Evolutionary conservation across 37 sponge, comb jelly and placozoan genomes (phyloP), one percentile per base, ranked within the genome.

Genomic region (Crambe crambe): DNA sequence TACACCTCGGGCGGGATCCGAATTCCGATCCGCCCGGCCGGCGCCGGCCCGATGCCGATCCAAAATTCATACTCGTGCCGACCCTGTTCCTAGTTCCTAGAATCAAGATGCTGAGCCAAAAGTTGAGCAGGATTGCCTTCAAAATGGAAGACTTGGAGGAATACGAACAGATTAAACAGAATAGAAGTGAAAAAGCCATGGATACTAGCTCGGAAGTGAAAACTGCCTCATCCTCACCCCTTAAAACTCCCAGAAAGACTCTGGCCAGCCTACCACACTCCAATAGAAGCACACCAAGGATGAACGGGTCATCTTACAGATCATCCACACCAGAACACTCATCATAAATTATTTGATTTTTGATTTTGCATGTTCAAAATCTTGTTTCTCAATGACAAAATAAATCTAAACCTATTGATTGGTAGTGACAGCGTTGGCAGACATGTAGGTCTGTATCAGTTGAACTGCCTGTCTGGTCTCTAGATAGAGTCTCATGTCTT

Each of bases 381-480:
- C 21, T 26, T 12, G 25, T 18, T 51, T 51, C 9, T 51, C 15
- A 51, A 9, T 9, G 54, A 15, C 9, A 18, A 18, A 15, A 18
- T 51, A 51, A 51, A 51, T 51, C 9, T 51, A 51, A 18, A 51
- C 54, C 74, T 42, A 56, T 42, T 39, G 6, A 54, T 2, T 65
- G 25, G 32, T 31, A 42, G 12, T 51, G 36, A 77, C 30, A 34
- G 83, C 70, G 68, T 79, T 69, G 41, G 89, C 82, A 51, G 93
- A 77, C 27, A 77, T 44, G 59, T 92, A 85, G 0, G 77, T 72
- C 17, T 75, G 63, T 29, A 94, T 72, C 1, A 89, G 80, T 42
- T 26, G 72, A 36, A 89, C 70, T 41, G 96, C 90, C 29, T 95
- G 96, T 15, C 41, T 56, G 10, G 93, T 93, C 57, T 92, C 90